Percentiles rank a stretch among this genome's conserved stretches.
Evolutionary conservation across 2,113 vertebrate genomes (phyloP).

Genomic region (Leucopsar rothschildi): DNA sequence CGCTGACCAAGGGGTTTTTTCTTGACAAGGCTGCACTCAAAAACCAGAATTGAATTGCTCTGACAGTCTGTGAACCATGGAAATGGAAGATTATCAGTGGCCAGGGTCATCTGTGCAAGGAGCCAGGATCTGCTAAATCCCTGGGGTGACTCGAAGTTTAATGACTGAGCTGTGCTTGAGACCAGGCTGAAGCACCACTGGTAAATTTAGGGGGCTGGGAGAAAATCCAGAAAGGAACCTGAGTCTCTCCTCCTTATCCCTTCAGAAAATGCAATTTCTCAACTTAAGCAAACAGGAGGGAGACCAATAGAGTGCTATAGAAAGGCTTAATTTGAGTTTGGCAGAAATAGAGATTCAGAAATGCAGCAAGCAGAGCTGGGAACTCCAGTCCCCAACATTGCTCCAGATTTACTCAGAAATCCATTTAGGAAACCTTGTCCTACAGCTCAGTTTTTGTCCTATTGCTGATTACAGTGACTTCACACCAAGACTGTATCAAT

Average conservation of each 20-base stretch:
- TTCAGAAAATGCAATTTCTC: not conserved
- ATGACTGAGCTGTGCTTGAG: not conserved
- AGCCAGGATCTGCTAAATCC: not conserved
- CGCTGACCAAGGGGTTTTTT: not conserved
- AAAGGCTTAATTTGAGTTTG: not conserved
- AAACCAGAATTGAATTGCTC: not conserved
- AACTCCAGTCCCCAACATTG: not conserved
- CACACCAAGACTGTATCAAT: not conserved
- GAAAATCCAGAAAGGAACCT: not conserved
- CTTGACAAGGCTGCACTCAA: not conserved
- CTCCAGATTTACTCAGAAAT: not conserved
- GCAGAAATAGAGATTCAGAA: not conserved
- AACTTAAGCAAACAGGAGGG: not conserved
- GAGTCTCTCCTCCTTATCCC: not conserved
- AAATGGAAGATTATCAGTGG: not conserved
- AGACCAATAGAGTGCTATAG: rapidly evolving
- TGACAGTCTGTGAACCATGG: not conserved
- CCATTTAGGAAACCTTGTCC: not conserved
- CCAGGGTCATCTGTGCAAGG: not conserved
- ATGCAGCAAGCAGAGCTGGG: not conserved
- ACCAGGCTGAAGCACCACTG: not conserved
- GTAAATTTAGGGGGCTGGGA: not conserved
- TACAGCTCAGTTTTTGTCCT: not conserved
- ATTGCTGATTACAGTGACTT: not conserved
- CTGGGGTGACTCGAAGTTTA: slow-evolving; percentile 29